Base-by-base conservation (phyloP, 2,888 invertebrate genomes). In the Quadriops clusia region DNA sequence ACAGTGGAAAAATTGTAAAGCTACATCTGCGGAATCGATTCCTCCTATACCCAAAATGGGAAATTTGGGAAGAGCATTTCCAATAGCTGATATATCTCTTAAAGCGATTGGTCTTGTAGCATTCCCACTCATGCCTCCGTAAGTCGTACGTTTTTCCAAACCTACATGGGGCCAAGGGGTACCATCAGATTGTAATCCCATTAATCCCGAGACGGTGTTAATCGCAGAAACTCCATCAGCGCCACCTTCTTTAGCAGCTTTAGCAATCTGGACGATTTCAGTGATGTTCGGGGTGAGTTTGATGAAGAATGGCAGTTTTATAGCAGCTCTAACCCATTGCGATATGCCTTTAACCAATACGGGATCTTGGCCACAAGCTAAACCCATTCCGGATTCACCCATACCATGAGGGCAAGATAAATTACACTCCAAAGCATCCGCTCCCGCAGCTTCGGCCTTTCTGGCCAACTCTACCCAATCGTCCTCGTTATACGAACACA, bases 201-300 rank as follows among this genome's bases (percentile, higher is more conserved):
- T 95, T 32, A 98, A 63, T 0, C 94, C 94, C 13, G 89, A 89
- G 0, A 98, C 87, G 0, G 97, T 98, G 60, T 98, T 98, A 33
- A 97, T 97, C 0, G 95, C 94, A 0, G 97, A 87, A 0, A 97
- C 95, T 2, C 97, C 97, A 57, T 77, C 76, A 1, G 97, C 97
- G 3, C 83, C 79, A 79, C 86, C 90, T 64, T 83, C 78, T 47
- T 87, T 63, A 0, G 97, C 97, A 3, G 97, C 97, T 45, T 54
- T 63, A 0, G 97, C 97, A 41, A 98, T 90, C 18, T 67, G 65
- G 1, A 84, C 79, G 28, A 98, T 87, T 41, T 93, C 84, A 0
- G 97, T 97, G 14, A 97, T 93, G 56, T 98, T 98, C 0, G 97
- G 97, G 0, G 98, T 98, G 33, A 98, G 63, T 62, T 98, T 98